Base-by-base conservation (phyloP, 2,888 invertebrate genomes). In the Nomada fabriciana region DNA sequence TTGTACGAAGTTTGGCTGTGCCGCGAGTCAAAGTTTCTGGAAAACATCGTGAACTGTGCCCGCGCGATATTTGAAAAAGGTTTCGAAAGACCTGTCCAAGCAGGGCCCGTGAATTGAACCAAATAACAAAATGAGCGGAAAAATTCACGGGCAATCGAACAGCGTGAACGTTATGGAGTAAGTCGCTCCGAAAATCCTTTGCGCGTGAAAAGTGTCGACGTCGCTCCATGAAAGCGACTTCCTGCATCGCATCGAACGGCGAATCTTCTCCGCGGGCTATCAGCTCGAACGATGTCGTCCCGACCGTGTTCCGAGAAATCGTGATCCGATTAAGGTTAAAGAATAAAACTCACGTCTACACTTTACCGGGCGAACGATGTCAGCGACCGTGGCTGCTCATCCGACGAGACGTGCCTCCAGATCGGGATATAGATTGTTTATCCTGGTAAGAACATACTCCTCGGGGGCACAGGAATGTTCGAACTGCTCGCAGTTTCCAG, bases 271-370 rank as follows among this genome's bases (percentile, higher is more conserved):
- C 11, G 52, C 29, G 11, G 4, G 60, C 65, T 53, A 65, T 68
- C 63, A 36, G 53, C 55, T 47, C 23, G 43, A 43, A 52, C 20
- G 1, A 2, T 0, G 25, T 13, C 25, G 18, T 50, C 47, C 18
- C 2, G 20, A 15, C 15, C 25, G 25, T 15, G 15, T 43, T 20
- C 13, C 15, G 47, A 63, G 63, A 57, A 18, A 64, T 64, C 18
- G 36, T 52, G 29, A 74, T 71, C 67, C 52, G 61, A 80, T 71
- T 68, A 79, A 61, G 61, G 20, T 47, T 20, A 55, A 63, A 65
- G 57, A 43, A 65, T 36, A 69, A 75, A 64, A 86, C 86, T 86
- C 84, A 86, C 86, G 81, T 67, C 65, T 74, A 52, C 68, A 67
- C 70, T 81, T 60, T 75, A 67, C 64, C 42, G 42, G 53, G 25